Conservation (phyloP, 2,888 invertebrate genomes). For the Digitonthophagus gazella region DNA sequence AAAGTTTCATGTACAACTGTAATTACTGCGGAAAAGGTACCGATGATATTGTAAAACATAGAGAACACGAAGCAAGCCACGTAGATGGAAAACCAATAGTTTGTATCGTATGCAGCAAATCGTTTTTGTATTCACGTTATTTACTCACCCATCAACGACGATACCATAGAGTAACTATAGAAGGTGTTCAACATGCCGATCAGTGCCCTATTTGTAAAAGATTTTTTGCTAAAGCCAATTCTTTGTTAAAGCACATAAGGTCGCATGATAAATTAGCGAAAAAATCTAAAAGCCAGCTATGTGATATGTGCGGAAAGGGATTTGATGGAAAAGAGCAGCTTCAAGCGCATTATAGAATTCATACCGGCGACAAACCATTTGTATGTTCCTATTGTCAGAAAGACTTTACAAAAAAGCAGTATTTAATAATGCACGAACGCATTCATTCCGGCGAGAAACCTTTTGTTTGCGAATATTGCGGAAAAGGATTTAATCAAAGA, state of each 20-base stretch:
- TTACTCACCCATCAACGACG: slow-evolving; percentile 21
- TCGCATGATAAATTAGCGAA: slow-evolving; percentile 34
- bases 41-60: slow-evolving; percentile 15
- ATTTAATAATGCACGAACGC: slow-evolving; percentile 38
- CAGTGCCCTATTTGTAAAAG: slow-evolving; percentile 44
- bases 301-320: slow-evolving; percentile 46
- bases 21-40: slow-evolving; percentile 25
- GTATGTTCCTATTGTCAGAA: slow-evolving; percentile 40
- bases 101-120: slow-evolving; percentile 57
- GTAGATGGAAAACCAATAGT: slow-evolving; percentile 46
- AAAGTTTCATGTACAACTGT: slow-evolving; percentile 23
- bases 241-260: slow-evolving; percentile 51
- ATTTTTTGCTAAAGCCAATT: slow-evolving; percentile 40
- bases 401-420: slow-evolving; percentile 37
- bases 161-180: slow-evolving; percentile 21
- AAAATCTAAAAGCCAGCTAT: slow-evolving; percentile 40
- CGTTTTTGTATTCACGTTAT: slow-evolving; percentile 45
- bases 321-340: slow-evolving; percentile 44
- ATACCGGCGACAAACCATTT: slow-evolving; percentile 41
- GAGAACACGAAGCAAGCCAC: slow-evolving; percentile 26
- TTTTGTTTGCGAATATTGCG: slow-evolving; percentile 60
- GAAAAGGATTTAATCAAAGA: slow-evolving; percentile 55
- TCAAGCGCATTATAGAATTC: slow-evolving; percentile 40
- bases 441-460: slow-evolving; percentile 48
- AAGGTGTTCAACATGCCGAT: slow-evolving; percentile 42